Base-by-base conservation (phyloP, 1,140 invertebrate species). In the Rhynchophorus ferrugineus region DNA sequence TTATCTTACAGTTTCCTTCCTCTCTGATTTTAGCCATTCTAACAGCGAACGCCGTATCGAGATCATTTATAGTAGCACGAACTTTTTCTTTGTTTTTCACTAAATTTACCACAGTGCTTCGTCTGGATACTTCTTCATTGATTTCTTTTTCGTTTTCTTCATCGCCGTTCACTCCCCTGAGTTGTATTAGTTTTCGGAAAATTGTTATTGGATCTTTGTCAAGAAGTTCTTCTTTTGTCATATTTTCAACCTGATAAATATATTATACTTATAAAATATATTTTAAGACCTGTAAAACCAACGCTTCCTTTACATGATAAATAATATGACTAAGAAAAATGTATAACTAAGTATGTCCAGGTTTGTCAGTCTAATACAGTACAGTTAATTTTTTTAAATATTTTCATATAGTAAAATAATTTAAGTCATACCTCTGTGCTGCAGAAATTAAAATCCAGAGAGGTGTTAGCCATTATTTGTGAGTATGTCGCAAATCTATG, bases 401-500 rank as follows among this genome's bases (percentile, higher is more conserved):
- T n/a, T n/a, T n/a, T n/a, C n/a, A n/a, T n/a, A n/a, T n/a, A n/a
- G n/a, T n/a, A n/a, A n/a, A n/a, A n/a, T n/a, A n/a, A n/a, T n/a
- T n/a, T n/a, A n/a, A n/a, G n/a, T n/a, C n/a, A n/a, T 56, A 60
- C 65, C 41, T 68, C 61, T 41, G 61, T 63, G 7, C 48, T 49
- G 20, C 61, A 69, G 2, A 60, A 60, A 16, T 62, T 60, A 62
- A 66, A 68, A 43, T 71, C 61, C 21, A 89, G 68, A 49, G 76
- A 73, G 1, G 84, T 87, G 42, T 85, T 85, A 1, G 89, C 82
- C 51, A 94, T 71, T 50, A 94, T 83, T 67, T 94, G 89, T 1
- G 84, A 80, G 61, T 91, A 80, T 0, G 91, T 94, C 13, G 79
- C 81, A 58, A 91, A 88, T 20, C 89, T 77, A 73, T 93, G 90